These are phyloP conservation scores for Peromyscus californicus DNA, from an alignment of 2,113 vertebrate species.

Conservation along the genomic window DNA sequence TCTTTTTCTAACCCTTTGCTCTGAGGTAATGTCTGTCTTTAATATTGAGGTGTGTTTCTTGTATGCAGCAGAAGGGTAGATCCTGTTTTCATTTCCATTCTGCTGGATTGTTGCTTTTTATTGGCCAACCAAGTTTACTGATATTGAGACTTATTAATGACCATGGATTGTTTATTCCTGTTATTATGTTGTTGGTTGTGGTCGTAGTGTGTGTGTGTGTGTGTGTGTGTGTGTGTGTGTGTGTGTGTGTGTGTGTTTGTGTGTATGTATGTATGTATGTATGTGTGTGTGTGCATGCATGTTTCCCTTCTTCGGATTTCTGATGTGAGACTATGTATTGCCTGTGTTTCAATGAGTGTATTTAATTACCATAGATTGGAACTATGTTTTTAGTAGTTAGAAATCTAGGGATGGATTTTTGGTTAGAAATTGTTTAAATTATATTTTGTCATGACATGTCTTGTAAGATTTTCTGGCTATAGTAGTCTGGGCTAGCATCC, in stretches of 20 bases:
- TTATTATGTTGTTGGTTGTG: not conserved
- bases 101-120: not conserved
- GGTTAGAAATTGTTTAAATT: too few species aligned
- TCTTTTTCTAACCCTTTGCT: not conserved
- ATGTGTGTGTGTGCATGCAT: too few species aligned
- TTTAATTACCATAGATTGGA: not conserved
- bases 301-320: not conserved
- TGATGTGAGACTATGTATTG: too few species aligned
- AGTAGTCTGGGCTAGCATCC: too few species aligned
- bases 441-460: too few species aligned
- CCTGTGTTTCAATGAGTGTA: too few species aligned
- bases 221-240: too few species aligned
- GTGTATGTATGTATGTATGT: too few species aligned
- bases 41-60: not conserved
- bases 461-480: too few species aligned
- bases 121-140: not conserved
- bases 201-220: not conserved
- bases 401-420: not conserved
- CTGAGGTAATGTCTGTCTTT: not conserved
- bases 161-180: not conserved
- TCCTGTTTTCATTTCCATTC: not conserved
- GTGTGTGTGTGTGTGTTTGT: too few species aligned
- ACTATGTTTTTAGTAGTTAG: not conserved
- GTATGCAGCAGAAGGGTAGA: not conserved
- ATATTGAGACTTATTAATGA: not conserved